Evolutionary conservation across 2,113 vertebrate species (phyloP).

Genomic region (Zosterops japonicus): DNA sequence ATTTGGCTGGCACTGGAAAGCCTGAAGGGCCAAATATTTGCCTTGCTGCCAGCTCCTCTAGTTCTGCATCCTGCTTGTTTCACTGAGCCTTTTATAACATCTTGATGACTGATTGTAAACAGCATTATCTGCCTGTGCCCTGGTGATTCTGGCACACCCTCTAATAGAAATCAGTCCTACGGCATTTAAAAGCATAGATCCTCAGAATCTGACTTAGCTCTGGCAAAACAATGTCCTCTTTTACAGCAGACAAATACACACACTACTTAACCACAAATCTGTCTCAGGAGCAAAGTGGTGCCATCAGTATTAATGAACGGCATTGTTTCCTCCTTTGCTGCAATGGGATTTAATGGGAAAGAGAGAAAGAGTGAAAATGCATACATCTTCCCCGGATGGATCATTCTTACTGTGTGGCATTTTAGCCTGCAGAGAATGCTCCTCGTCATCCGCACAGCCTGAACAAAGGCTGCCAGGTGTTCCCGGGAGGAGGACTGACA

Average conservation of each 20-base stretch:
- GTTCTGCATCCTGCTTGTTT: slow-evolving; percentile 18
- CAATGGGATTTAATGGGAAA: not conserved
- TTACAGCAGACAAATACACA: not conserved
- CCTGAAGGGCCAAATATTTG: slow-evolving; percentile 22
- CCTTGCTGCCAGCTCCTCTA: slow-evolving; percentile 20
- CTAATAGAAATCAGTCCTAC: not conserved
- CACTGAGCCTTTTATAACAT: not conserved
- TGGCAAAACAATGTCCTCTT: not conserved
- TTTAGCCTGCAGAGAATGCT: not conserved
- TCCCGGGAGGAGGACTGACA: not conserved
- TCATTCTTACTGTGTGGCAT: not conserved
- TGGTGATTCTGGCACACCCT: not conserved
- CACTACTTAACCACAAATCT: not conserved
- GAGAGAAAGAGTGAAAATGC: not conserved
- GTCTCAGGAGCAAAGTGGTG: not conserved
- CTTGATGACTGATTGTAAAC: not conserved
- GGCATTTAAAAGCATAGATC: not conserved
- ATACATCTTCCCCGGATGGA: not conserved
- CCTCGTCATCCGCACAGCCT: not conserved
- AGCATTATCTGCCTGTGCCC: not conserved
- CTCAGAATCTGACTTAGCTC: not conserved
- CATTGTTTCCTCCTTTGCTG: not conserved
- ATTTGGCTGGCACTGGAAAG: slow-evolving; percentile 2
- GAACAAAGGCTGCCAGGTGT: not conserved
- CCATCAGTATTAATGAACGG: not conserved